These are phyloP conservation scores for Apis laboriosa DNA, from an alignment of 1,140 invertebrate species.

Conservation along the genomic window DNA sequence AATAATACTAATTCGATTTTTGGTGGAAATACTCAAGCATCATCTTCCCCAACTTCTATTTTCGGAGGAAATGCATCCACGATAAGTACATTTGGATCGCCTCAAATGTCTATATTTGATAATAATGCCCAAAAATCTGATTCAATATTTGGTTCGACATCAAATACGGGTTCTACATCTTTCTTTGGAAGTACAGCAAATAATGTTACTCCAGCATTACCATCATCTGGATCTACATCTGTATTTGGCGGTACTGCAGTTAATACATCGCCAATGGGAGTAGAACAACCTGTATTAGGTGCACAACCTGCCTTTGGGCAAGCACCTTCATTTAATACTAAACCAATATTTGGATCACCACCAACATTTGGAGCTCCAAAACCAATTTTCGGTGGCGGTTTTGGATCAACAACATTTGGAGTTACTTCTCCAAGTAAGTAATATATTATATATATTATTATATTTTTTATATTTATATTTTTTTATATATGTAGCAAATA, in stretches of 20 bases:
- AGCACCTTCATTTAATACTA: constrained; percentile 70
- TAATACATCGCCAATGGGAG: constrained; percentile 38
- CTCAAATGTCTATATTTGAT: constrained; percentile 51
- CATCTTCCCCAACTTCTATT: constrained; percentile 44
- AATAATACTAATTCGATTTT: constrained; percentile 53
- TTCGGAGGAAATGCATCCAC: constrained; percentile 53
- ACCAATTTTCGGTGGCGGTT: constrained; percentile 64
- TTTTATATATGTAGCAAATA: background rate
- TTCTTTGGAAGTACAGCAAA: constrained; percentile 54
- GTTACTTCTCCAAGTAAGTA: constrained; percentile 47
- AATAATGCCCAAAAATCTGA: constrained; percentile 41
- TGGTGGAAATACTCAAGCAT: constrained; percentile 43
- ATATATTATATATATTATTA: background rate
- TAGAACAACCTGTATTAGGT: constrained; percentile 56
- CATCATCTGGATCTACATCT: constrained; percentile 18
- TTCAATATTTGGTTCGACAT: constrained; percentile 51
- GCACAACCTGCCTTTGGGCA: constrained; percentile 60
- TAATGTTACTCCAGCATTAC: constrained; percentile 14
- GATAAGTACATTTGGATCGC: constrained; percentile 32
- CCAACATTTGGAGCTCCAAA: constrained; percentile 61
- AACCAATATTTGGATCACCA: constrained; percentile 71
- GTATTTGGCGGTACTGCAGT: constrained; percentile 58
- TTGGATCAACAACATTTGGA: constrained; percentile 64
- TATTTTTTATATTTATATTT: background rate
- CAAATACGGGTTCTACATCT: constrained; percentile 31